Base-by-base conservation (phyloP, 2,888 invertebrate species). In the Pyrocoelia pectoralis region DNA sequence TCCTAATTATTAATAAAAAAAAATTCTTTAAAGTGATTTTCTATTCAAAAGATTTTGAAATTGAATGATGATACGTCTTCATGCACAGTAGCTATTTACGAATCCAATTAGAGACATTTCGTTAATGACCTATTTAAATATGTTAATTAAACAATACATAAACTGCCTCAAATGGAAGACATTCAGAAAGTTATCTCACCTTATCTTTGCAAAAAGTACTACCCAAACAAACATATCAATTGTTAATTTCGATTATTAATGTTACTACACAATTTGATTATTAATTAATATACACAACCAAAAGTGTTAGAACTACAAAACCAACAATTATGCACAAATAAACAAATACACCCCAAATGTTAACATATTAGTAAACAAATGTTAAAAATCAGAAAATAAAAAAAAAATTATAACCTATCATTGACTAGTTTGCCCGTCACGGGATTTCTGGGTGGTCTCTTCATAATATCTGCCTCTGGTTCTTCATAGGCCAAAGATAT, bases 391-490 rank as follows among this genome's bases (percentile, higher is more conserved):
- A 55, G 55, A 60, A 54, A 55, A 49, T 72, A 74, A 84, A 65
- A 54, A 59, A 66, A 66, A 61, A 74, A 76, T 74, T 79, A 78
- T 80, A 83, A 88, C 87, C 89, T 88, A 84, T 86, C 87, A 79
- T 93, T 93, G 82, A 94, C 93, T 82, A 93, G 88, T 87, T 92
- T 92, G 85, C 93, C 93, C 82, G 87, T 88, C 84, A 87, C 86
- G 73, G 92, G 92, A 84, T 93, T 90, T 85, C 93, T 86, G 78
- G 93, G 93, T 77, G 88, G 88, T 79, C 92, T 87, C 86, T 92
- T 92, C 93, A 93, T 93, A 84, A 93, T 93, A 86, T 93, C 93
- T 77, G 89, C 88, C 84, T 93, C 93, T 72, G 93, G 91, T 83
- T 89, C 88, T 85, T 93, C 93, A 82, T 93, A 93, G 80, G 93